phyloP scores from a whole-genome alignment of 2,888 invertebrate genomes.

The Scelioninae gen. 1 region DNA sequence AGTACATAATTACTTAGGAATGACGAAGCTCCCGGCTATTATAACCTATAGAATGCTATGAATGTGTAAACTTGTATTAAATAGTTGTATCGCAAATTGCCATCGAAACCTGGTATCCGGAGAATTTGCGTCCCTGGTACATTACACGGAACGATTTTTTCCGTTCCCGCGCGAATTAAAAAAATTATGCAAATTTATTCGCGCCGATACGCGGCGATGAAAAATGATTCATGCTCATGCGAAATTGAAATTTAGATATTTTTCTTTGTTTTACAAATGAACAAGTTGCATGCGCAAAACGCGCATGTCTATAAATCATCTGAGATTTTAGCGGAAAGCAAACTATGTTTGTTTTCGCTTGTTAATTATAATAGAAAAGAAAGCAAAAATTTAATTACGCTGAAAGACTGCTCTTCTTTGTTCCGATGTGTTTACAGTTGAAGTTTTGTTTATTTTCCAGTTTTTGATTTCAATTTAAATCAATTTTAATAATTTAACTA shows the following conservation, averaged over 20 bases:
- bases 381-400: slow-evolving; percentile 12
- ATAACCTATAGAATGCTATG: slow-evolving; percentile 74
- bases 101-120: slow-evolving; percentile 33
- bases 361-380: not conserved
- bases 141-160: slow-evolving; percentile 18
- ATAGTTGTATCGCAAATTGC: slow-evolving; percentile 49
- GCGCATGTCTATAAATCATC: slow-evolving; percentile 24
- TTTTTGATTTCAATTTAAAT: not conserved
- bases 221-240: slow-evolving; percentile 62
- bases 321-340: slow-evolving; percentile 5
- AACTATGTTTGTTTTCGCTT: slow-evolving; percentile 19
- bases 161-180: not conserved
- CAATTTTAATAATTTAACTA: no score
- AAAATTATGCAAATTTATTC: slow-evolving; percentile 56
- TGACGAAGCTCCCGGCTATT: slow-evolving; percentile 77
- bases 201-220: no score
- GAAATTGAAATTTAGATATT: slow-evolving; percentile 61
- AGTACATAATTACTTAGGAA: slow-evolving; percentile 81
- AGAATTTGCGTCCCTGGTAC: slow-evolving; percentile 8
- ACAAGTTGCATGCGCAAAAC: slow-evolving; percentile 47
- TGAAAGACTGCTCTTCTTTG: not conserved
- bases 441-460: not conserved
- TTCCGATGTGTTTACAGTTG: not conserved
- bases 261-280: slow-evolving; percentile 55
- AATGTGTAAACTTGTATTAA: slow-evolving; percentile 74